A percentile compares a stretch with the other conserved stretches of the same genome.
phyloP scores from a whole-genome alignment of 2,113 vertebrate genomes.

The Xiphorhynchus elegans region DNA sequence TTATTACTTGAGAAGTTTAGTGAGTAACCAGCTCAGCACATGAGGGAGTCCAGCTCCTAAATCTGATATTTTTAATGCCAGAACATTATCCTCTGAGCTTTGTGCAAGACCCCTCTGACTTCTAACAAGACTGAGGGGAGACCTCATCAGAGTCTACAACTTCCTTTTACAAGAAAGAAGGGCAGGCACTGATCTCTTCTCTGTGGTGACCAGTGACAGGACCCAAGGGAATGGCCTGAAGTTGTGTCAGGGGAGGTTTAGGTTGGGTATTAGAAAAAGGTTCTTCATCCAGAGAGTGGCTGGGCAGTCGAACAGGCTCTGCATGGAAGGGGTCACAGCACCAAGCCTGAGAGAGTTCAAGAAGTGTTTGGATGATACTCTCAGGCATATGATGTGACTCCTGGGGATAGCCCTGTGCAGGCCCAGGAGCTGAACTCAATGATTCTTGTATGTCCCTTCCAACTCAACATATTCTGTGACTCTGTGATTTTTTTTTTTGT shows the following conservation, averaged over 20 bases:
- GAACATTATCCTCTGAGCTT: background rate
- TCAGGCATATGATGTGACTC: background rate
- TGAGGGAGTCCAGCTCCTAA: background rate
- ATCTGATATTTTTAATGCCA: background rate
- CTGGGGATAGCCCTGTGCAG: background rate
- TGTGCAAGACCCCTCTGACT: background rate
- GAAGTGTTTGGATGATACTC: background rate
- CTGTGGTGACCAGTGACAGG: background rate
- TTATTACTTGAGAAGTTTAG: background rate
- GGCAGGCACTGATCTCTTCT: background rate
- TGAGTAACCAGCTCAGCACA: background rate
- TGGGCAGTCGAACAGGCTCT: background rate
- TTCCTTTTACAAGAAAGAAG: background rate
- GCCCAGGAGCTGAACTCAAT: background rate
- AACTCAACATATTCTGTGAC: background rate
- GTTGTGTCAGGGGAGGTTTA: background rate
- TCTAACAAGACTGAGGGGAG: background rate
- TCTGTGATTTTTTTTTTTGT: background rate
- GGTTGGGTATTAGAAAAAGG: background rate
- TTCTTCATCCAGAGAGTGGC: background rate
- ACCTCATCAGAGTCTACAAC: background rate
- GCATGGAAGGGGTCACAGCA: background rate
- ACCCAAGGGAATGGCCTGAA: background rate
- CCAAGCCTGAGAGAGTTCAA: background rate
- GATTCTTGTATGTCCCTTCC: background rate